Percentiles rank a stretch among this genome's conserved stretches.
Evolutionary conservation across 2,113 vertebrate species (phyloP).

Genomic region (Amia ocellicauda): DNA sequence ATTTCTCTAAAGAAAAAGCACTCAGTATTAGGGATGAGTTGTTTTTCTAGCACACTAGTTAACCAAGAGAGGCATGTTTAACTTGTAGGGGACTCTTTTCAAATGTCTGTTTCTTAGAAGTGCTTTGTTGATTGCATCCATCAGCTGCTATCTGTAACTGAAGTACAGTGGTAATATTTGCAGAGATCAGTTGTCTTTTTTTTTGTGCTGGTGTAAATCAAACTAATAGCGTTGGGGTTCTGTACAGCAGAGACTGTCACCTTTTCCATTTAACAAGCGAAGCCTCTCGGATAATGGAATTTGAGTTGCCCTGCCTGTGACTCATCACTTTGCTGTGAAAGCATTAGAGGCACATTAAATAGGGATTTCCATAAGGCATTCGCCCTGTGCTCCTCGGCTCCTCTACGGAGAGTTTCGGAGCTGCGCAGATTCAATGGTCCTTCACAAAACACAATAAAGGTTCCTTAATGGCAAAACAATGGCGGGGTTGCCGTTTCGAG

Average conservation of each 20-base stretch:
- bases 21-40: too few species aligned
- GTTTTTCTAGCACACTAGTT: too few species aligned
- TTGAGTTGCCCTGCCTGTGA: conserved; percentile 40
- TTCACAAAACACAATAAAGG: conserved; percentile 22
- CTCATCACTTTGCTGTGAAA: conserved; percentile 45
- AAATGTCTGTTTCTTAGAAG: background rate
- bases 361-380: conserved; percentile 42
- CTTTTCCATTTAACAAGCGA: conserved; percentile 42
- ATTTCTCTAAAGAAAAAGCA: too few species aligned
- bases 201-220: conserved; percentile 20
- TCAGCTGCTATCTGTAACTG: background rate
- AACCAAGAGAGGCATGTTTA: too few species aligned
- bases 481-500: too few species aligned
- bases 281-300: conserved; percentile 41
- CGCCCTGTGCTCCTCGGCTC: conserved; percentile 25
- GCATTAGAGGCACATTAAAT: conserved; percentile 48
- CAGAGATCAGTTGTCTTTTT: background rate
- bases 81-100: background rate
- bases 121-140: background rate
- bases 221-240: conserved; percentile 38
- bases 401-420: conserved; percentile 34
- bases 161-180: background rate
- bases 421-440: conserved; percentile 26
- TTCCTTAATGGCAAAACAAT: background rate
- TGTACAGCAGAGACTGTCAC: conserved; percentile 30